Evolutionary conservation across 2,113 vertebrate species (phyloP).

Genomic region (Grantiella picta): DNA sequence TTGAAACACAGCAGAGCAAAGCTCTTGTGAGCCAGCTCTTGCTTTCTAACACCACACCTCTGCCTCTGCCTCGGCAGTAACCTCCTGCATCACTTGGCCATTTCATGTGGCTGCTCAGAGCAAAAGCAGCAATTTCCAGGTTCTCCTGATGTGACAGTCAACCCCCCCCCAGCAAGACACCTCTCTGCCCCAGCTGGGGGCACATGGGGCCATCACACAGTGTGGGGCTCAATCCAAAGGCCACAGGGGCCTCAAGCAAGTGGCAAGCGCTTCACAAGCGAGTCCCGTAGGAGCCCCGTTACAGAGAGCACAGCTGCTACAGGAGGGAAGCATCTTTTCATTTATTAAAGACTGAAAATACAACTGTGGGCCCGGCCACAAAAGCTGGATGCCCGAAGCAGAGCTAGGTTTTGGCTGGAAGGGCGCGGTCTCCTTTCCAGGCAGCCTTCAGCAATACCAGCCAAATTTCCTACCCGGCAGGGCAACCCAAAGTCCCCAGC

Average conservation of each 20-base stretch:
- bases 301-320: neutral
- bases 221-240: neutral
- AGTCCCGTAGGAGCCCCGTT: rapidly evolving
- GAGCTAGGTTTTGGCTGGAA: neutral
- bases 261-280: too few relatives aligned
- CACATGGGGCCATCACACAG: rapidly evolving
- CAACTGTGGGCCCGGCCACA: neutral
- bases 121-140: neutral
- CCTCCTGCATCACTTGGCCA: neutral
- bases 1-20: neutral
- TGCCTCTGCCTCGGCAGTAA: neutral
- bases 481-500: neutral
- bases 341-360: conserved; percentile 51
- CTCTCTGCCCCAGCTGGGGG: neutral
- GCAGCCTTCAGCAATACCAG: neutral
- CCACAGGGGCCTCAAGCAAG: neutral
- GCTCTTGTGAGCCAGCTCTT: neutral
- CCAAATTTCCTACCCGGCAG: neutral
- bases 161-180: neutral
- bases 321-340: neutral
- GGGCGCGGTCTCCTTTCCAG: neutral
- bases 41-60: neutral
- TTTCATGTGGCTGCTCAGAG: neutral
- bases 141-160: neutral
- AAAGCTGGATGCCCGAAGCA: conserved; percentile 12